Conservation (phyloP, 2,113 vertebrate genomes). For the Lepidothrix coronata region DNA sequence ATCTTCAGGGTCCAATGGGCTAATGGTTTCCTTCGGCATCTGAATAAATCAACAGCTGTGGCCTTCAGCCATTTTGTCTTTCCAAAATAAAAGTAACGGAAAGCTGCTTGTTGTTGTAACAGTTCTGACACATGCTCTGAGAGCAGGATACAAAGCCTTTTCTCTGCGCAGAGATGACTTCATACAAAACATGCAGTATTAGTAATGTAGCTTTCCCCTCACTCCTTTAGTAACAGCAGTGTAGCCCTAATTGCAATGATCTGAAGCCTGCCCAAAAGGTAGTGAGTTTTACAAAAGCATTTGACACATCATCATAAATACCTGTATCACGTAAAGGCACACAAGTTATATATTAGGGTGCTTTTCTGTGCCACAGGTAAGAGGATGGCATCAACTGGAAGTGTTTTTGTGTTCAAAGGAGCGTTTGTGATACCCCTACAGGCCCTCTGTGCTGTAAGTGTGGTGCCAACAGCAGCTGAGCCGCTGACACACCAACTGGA, state of each 20-base stretch:
- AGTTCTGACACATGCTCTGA: not conserved
- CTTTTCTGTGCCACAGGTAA: not conserved
- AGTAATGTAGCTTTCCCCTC: not conserved
- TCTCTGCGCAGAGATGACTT: not conserved
- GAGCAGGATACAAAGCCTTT: not conserved
- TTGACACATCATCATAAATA: not conserved
- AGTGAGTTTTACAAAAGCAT: not conserved
- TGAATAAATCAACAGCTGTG: constrained; percentile 58
- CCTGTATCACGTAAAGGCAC: fast-evolving
- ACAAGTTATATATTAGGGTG: fast-evolving
- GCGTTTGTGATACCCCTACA: not conserved
- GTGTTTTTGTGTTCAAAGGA: not conserved
- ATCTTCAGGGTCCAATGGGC: constrained; percentile 47
- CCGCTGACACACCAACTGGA: not conserved
- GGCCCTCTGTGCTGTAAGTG: not conserved
- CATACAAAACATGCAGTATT: not conserved
- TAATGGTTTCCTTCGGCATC: constrained; percentile 32
- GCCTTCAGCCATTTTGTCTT: constrained; percentile 13
- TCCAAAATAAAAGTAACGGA: not conserved
- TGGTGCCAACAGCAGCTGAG: not conserved
- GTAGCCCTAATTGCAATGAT: not conserved
- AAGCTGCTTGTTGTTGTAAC: not conserved
- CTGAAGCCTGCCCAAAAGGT: not conserved
- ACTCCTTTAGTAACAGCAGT: not conserved
- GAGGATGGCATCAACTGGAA: not conserved